Percentiles rank a stretch among this genome's conserved stretches.
These are phyloP conservation scores for Macropodus opercularis DNA, from an alignment of 2,797 vertebrate species.

Conservation along the genomic window DNA sequence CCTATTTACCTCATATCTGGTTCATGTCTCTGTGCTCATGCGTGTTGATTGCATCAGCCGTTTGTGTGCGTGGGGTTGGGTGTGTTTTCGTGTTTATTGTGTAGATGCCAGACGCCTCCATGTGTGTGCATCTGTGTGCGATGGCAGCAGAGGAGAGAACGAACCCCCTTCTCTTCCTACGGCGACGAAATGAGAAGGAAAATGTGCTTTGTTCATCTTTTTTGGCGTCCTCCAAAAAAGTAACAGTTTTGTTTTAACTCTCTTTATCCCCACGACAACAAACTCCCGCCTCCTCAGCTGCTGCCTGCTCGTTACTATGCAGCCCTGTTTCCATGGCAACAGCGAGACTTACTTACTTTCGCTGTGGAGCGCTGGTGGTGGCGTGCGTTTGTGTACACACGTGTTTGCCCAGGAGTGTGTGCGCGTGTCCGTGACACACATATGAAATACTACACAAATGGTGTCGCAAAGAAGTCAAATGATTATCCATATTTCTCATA, in stretches of 20 bases:
- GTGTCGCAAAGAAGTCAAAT: conserved; percentile 33
- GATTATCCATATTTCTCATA: conserved; percentile 47
- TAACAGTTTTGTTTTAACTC: conserved; percentile 15
- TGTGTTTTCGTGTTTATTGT: conserved; percentile 12
- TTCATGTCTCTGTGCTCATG: conserved; percentile 6
- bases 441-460: conserved; percentile 1
- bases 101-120: background rate
- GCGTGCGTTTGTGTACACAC: conserved; percentile 28
- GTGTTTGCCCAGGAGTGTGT: background rate
- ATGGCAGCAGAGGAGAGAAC: conserved; percentile 51
- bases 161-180: conserved; percentile 17
- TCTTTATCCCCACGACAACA: conserved; percentile 49
- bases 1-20: conserved; percentile 34
- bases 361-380: conserved; percentile 31
- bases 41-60: conserved; percentile 41
- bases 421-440: background rate
- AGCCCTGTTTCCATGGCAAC: conserved; percentile 76
- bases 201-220: conserved; percentile 41
- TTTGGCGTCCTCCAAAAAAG: conserved; percentile 46
- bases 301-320: conserved; percentile 54
- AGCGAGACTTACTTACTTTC: conserved; percentile 50
- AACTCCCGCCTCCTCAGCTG: conserved; percentile 7
- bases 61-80: background rate
- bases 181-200: background rate
- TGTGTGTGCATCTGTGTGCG: conserved; percentile 27